Conservation (phyloP, 2,797 vertebrate species). For the Artibeus lituratus region DNA sequence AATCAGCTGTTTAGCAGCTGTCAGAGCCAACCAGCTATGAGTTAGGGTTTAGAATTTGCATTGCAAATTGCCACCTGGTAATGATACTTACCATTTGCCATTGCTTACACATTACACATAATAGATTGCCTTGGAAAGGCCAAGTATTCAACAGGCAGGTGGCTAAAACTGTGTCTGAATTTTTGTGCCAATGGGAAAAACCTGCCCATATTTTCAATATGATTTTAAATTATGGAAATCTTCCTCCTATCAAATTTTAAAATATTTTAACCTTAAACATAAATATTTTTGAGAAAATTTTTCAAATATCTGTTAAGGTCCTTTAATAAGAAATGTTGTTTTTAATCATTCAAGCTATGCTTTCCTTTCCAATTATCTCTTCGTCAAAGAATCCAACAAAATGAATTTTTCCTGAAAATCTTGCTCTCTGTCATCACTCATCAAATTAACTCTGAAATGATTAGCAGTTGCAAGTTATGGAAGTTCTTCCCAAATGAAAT, state of each 20-base stretch:
- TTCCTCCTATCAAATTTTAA: not conserved
- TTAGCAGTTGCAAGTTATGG: slow-evolving; percentile 59
- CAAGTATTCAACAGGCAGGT: slow-evolving; percentile 47
- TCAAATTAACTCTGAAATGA: slow-evolving; percentile 56
- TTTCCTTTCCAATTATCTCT: slow-evolving; percentile 36
- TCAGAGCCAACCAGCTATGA: slow-evolving; percentile 17
- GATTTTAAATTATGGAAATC: slow-evolving; percentile 52
- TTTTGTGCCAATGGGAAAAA: slow-evolving; percentile 47
- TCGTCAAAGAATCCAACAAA: slow-evolving; percentile 49
- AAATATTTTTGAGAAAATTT: slow-evolving; percentile 14
- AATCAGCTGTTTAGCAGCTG: slow-evolving; percentile 55
- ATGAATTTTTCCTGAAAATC: slow-evolving; percentile 55
- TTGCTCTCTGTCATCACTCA: slow-evolving; percentile 24
- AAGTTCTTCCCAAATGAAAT: slow-evolving; percentile 29
- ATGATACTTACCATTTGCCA: slow-evolving; percentile 53
- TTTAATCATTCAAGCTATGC: not conserved
- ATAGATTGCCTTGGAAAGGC: slow-evolving; percentile 45
- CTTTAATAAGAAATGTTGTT: slow-evolving; percentile 22
- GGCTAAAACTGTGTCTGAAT: slow-evolving; percentile 12
- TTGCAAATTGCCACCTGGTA: slow-evolving; percentile 68
- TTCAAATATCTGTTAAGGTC: not conserved
- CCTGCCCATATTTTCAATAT: slow-evolving; percentile 41
- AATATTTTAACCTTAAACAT: not conserved
- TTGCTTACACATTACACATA: slow-evolving; percentile 25
- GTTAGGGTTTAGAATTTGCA: slow-evolving; percentile 58